Base-by-base conservation (phyloP, 2,888 invertebrate species). In the Cataglyphis rosenhaueri region DNA sequence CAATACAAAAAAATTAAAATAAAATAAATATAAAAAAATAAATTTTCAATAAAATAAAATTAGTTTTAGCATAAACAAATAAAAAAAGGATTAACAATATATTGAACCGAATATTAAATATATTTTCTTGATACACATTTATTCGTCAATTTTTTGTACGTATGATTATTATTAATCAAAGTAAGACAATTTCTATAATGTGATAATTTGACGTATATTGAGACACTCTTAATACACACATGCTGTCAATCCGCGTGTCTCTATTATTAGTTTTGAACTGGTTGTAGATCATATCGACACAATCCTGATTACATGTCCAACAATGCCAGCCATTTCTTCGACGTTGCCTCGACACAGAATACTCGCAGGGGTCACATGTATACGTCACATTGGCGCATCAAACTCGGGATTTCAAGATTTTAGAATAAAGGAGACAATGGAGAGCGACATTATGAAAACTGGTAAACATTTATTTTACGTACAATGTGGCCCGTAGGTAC, bases 401-500 rank as follows among this genome's bases (percentile, higher is more conserved):
- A 62, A 75, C 21, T 38, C 29, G 21, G 64, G 64, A 75, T 75
- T 73, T 76, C 55, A 25, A 55, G 52, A 76, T 68, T 68, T 64
- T 44, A 35, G 44, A 64, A 55, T 76, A 41, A 35, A 29, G 25
- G 52, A 74, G 78, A 85, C 82, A 86, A 85, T 85, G 74, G 78
- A 81, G 29, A 62, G 44, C 82, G 82, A 81, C 78, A 78, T 85
- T 82, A 85, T 84, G 81, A 83, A 82, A 76, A 12, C 64, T 48
- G 18, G 79, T 62, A 86, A 86, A 85, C 81, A 85, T 86, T 86
- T 85, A 82, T 86, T 71, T 65, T 82, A 66, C 25, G 35, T 64
- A 82, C 78, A 35, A 82, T 79, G 74, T 70, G 73, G 74, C 41
- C 55, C 38, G 44, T 52, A 55, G 61, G 73, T 61, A 73, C 68